Evolutionary conservation across 1,140 invertebrate genomes (phyloP), one percentile per base, ranked within the genome.

Genomic region (Pissodes strobi): DNA sequence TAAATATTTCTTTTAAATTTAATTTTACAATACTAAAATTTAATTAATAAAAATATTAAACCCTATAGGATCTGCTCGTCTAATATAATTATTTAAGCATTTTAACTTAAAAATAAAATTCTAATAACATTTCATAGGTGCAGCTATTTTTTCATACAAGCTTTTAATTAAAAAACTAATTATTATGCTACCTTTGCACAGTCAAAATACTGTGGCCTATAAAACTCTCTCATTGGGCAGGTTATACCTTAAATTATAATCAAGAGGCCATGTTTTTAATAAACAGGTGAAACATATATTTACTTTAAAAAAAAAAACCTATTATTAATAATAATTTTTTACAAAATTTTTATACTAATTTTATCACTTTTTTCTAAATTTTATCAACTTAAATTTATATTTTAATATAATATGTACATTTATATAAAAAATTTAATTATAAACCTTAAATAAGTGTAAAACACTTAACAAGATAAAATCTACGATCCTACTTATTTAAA

Each of bases 21-120:
- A 74, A 71, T 72, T 37, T 34, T 15, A n/a, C 3, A 8, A 34
- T 68, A 72, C 72, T 67, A 5, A 21, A 46, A 17, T n/a, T 59
- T 72, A 73, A 75, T 70, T 78, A 85, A n/a, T n/a, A n/a, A n/a
- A n/a, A n/a, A n/a, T n/a, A n/a, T n/a, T n/a, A n/a, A n/a, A n/a
- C n/a, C n/a, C 82, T 82, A 81, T 80, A 80, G 79, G 79, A 79
- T 81, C 80, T 81, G 81, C 78, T 81, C 80, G 80, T 88, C 85
- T 82, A 79, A 80, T 80, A 79, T 81, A 75, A 56, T 65, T 43
- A 87, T 83, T 82, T 82, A 82, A 84, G 78, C 72, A 81, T 87
- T 86, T 87, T 87, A 72, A 87, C 76, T 83, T 79, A 81, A 82
- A 83, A 81, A 81, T 79, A 67, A 85, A 67, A 82, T 81, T 75